Evolutionary conservation across 1,140 invertebrate genomes (phyloP).

Genomic region (Latrodectus geometricus): DNA sequence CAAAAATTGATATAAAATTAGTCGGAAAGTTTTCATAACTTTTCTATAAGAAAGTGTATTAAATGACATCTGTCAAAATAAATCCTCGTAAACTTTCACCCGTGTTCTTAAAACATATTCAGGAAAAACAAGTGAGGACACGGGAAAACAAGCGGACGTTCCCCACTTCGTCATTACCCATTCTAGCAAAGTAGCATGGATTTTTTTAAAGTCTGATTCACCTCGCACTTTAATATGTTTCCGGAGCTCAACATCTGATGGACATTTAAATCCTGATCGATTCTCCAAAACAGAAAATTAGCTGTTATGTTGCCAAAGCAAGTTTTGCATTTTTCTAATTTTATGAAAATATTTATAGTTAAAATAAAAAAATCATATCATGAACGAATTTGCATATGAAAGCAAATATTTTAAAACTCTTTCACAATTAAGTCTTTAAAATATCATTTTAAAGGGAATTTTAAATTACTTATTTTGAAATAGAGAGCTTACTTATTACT

Average conservation of each 20-base stretch:
- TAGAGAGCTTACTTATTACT: background rate
- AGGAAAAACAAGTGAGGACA: too few relatives aligned
- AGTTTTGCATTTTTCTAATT: background rate
- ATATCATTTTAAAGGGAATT: background rate
- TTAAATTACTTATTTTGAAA: background rate
- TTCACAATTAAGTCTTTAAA: background rate
- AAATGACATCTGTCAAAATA: constrained; percentile 46
- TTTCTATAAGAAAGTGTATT: constrained; percentile 4
- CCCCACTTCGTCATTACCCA: background rate
- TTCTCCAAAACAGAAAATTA: constrained; percentile 52
- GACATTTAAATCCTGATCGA: constrained; percentile 55
- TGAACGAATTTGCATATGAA: too few relatives aligned
- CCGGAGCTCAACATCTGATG: background rate
- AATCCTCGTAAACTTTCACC: background rate
- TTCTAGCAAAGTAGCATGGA: constrained; percentile 25
- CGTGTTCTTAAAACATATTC: too few relatives aligned
- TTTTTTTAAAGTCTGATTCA: constrained; percentile 44
- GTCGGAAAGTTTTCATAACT: constrained; percentile 33
- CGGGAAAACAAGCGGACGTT: too few relatives aligned
- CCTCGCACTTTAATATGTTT: constrained; percentile 17
- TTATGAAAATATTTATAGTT: too few relatives aligned
- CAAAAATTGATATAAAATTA: constrained; percentile 38
- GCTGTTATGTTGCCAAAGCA: constrained; percentile 26
- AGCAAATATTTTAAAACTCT: background rate
- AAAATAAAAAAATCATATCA: too few relatives aligned